phyloP scores from a whole-genome alignment of 2,888 invertebrate species.

The Agriopis marginaria region DNA sequence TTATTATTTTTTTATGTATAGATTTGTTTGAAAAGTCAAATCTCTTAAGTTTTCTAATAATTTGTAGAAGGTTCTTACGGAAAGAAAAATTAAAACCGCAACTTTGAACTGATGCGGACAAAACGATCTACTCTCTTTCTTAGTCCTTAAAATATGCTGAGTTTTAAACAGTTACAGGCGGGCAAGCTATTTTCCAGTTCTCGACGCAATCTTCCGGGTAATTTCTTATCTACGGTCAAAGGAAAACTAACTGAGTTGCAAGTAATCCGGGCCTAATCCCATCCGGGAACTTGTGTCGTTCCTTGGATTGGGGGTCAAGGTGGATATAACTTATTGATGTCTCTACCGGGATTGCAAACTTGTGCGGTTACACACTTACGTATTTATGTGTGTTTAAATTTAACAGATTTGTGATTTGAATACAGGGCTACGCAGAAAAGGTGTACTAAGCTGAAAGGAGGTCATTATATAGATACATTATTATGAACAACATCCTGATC shows the following conservation, averaged over 20 bases:
- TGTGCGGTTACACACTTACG: slow-evolving; percentile 12
- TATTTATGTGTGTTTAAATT: not conserved
- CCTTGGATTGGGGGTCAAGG: slow-evolving; percentile 30
- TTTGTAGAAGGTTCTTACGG: too few relatives aligned
- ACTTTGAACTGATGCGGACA: too few relatives aligned
- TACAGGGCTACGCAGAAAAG: not conserved
- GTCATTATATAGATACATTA: too few relatives aligned
- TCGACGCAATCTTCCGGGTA: slow-evolving; percentile 44
- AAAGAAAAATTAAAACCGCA: too few relatives aligned
- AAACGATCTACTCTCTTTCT: too few relatives aligned
- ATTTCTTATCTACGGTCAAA: slow-evolving; percentile 50
- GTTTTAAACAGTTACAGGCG: slow-evolving; percentile 13
- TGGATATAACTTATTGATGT: slow-evolving; percentile 36
- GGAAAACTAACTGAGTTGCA: slow-evolving; percentile 43
- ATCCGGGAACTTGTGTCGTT: slow-evolving; percentile 48
- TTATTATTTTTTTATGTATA: too few relatives aligned
- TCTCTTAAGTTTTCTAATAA: too few relatives aligned
- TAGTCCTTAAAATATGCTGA: not conserved
- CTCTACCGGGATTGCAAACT: slow-evolving; percentile 21
- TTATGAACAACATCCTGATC: too few relatives aligned
- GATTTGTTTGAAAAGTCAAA: too few relatives aligned
- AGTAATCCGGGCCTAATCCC: slow-evolving; percentile 51
- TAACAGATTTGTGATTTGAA: not conserved
- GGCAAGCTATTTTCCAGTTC: slow-evolving; percentile 41
- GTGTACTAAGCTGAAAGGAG: too few relatives aligned